Conservation (phyloP, 2,113 vertebrate species). For the Epinephelus cyanopodus region DNA sequence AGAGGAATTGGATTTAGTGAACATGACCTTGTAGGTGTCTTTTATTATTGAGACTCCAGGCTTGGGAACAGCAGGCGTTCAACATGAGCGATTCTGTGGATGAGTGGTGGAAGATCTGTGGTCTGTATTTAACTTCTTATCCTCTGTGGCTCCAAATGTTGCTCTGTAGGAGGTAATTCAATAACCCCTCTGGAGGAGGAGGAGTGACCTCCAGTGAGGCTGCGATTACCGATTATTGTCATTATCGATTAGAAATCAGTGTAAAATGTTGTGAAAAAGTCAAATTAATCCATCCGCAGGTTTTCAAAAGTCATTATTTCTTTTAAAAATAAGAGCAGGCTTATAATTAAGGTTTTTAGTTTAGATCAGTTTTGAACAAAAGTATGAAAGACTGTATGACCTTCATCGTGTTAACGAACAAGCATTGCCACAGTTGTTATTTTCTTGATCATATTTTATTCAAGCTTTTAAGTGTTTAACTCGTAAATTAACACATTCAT, state of each 20-base stretch:
- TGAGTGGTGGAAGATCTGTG: constrained; percentile 14
- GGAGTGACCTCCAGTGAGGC: background rate
- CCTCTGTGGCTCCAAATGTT: background rate
- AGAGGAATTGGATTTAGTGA: constrained; percentile 54
- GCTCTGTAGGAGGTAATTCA: background rate
- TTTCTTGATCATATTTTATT: background rate
- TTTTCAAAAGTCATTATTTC: background rate
- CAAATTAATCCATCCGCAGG: no score
- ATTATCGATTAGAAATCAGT: background rate
- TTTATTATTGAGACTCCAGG: constrained; percentile 46
- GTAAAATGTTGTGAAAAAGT: background rate
- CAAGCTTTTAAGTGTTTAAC: background rate
- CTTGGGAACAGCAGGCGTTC: constrained; percentile 14
- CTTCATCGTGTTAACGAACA: background rate
- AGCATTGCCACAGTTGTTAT: background rate
- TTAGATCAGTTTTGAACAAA: background rate
- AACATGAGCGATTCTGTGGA: constrained; percentile 29
- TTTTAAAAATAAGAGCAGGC: background rate
- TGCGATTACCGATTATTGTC: background rate
- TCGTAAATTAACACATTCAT: background rate
- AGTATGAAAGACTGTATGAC: background rate
- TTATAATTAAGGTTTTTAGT: background rate
- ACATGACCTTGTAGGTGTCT: constrained; percentile 68
- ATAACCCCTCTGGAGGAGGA: background rate
- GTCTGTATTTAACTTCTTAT: background rate